A percentile compares a stretch with the other conserved stretches of the same genome.
Evolutionary conservation across 2,113 vertebrate genomes (phyloP).

Genomic region (Prinia subflava): DNA sequence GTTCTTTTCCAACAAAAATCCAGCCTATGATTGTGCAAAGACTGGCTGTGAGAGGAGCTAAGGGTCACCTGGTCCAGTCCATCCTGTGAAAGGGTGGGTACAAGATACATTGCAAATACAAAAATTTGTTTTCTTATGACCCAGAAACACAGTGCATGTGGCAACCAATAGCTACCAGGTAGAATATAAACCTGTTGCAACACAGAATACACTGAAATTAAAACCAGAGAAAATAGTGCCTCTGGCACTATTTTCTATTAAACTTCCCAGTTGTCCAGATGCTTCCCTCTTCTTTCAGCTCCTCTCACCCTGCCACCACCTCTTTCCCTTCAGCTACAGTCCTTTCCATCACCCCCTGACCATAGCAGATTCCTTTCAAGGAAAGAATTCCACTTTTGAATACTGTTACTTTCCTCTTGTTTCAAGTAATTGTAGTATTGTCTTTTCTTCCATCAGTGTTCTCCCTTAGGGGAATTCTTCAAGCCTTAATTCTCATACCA

Average conservation of each 20-base stretch:
- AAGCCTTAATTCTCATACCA: conserved; percentile 22
- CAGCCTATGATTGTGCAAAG: not conserved
- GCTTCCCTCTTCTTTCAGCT: not conserved
- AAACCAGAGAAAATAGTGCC: not conserved
- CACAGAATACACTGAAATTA: not conserved
- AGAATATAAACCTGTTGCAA: not conserved
- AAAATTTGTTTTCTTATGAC: not conserved
- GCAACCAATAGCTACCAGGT: not conserved
- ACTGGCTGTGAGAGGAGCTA: not conserved
- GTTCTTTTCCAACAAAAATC: not conserved
- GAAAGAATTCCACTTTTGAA: conserved; percentile 38
- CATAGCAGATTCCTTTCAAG: conserved; percentile 42
- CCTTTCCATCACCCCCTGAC: not conserved
- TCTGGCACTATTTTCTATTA: not conserved
- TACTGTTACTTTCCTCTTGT: conserved; percentile 32
- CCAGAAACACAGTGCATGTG: not conserved
- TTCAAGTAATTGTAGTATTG: conserved; percentile 63
- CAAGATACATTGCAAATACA: not conserved
- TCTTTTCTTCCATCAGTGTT: conserved; percentile 36
- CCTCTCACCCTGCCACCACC: not conserved
- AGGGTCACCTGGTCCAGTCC: not conserved
- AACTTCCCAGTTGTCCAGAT: not conserved
- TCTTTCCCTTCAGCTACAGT: not conserved
- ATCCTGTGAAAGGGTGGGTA: not conserved
- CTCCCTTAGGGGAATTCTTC: conserved; percentile 52